These are phyloP conservation scores for Sinohyriopsis cumingii DNA, from an alignment of 2,888 invertebrate genomes.

Conservation along the genomic window DNA sequence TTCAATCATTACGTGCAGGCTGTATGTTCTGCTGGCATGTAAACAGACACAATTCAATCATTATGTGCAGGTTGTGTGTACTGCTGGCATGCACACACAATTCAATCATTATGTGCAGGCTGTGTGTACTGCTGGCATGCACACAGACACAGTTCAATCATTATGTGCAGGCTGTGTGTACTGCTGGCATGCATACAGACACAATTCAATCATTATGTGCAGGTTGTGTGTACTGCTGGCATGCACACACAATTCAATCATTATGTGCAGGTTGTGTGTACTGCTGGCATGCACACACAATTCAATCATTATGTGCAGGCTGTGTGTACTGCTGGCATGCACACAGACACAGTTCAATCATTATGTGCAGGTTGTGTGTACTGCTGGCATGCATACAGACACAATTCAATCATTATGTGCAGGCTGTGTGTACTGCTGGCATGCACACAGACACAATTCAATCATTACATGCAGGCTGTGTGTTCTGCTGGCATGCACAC, in stretches of 20 bases:
- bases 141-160: constrained; percentile 4
- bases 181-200: constrained; percentile 1
- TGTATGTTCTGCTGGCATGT: neutral
- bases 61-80: neutral
- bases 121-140: neutral
- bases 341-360: constrained; percentile 4
- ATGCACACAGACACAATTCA: constrained; percentile 8
- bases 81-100: constrained; percentile 1
- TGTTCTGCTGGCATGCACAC: neutral
- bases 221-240: too few species aligned
- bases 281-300: constrained; percentile 1
- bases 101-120: constrained; percentile 8
- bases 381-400: constrained; percentile 1
- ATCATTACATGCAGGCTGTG: too few species aligned
- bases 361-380: neutral
- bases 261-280: neutral
- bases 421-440: too few species aligned
- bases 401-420: constrained; percentile 6
- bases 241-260: constrained; percentile 8
- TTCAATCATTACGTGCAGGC: constrained; percentile 5
- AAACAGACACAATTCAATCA: constrained; percentile 4
- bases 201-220: constrained; percentile 6
- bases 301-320: constrained; percentile 8
- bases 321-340: neutral
- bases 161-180: neutral